Evolutionary conservation across 1,140 invertebrate genomes (phyloP), one percentile per base, ranked within the genome.

Genomic region (Dufourea novaeangliae): DNA sequence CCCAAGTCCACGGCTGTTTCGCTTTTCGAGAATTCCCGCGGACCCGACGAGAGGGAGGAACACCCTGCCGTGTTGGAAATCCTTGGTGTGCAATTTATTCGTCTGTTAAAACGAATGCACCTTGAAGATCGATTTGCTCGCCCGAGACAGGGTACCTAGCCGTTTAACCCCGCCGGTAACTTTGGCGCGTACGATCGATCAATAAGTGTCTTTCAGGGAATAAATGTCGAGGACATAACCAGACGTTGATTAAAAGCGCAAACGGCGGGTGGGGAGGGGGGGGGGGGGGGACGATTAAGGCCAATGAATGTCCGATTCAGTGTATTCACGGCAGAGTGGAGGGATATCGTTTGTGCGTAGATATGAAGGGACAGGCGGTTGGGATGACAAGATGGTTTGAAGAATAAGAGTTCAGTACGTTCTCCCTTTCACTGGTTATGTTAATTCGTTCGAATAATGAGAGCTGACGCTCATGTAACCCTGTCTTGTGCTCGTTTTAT

Each of bases 101-200:
- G 5, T 32, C 22, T 14, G 37, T 57, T 27, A 2, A 11, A 44
- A 22, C 17, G 20, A 39, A 37, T 2, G n/a, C 8, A 57, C 52
- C 39, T 68, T 34, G 39, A 68, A 6, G 8, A n/a, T 0, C 41
- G 10, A 44, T 34, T 46, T 14, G 25, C 25, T 8, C 3, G 27
- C 2, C 14, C 34, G 34, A 37, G 8, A 5, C 34, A 8, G 34
- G 8, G 20, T 4, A n/a, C 46, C 25, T 4, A 12, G 32, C 4
- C 14, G 61, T 32, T 68, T 46, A 12, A 75, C 52, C 63, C 17
- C 22, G n/a, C n/a, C 3, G 32, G 32, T 2, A 8, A 11, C 34
- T 22, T 75, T 12, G 22, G 8, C 11, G 52, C 27, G 12, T 1
- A 0, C 73, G 54, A 75, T 75, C 63, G 73, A 75, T 75, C 73